Base-by-base conservation (phyloP, 1,140 invertebrate genomes). In the Brachionus sp. region DNA sequence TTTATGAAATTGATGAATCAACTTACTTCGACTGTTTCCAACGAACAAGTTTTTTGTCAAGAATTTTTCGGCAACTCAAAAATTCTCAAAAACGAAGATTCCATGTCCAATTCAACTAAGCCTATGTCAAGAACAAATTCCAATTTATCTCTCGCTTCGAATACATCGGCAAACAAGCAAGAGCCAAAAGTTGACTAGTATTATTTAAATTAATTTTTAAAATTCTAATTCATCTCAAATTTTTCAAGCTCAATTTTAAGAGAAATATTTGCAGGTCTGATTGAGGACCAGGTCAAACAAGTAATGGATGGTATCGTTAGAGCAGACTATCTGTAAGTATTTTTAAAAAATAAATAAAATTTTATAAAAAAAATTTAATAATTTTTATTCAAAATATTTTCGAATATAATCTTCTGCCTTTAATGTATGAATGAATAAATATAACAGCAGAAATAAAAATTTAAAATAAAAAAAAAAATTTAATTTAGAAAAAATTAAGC, bases 1-100 rank as follows among this genome's bases (percentile, higher is more conserved):
- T 89, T 95, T 53, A 93, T 95, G 86, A 91, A 92, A 87, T 92
- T 96, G 19, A 89, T 98, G 7, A 93, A 92, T 62, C 93, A 96
- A 86, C 90, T 98, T 68, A 95, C 97, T 87, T 94, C 94, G 29
- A 92, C 96, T 84, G 97, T 96, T 88, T 90, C 97, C 46, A 93
- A 93, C 23, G 97, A 99, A 88, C 96, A 98, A 90, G 93, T 95
- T 84, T 98, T 98, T 90, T 98, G 95, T 88, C 92, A 95, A 10
- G 91, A 92, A 39, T 98, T 98, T 90, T 96, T 98, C 85, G 90
- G 98, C 62, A 93, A 95, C 10, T 84, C 86, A 10, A 85, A 82
- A 19, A 70, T 84, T 39, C 85, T 83, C 75, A 77, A 82, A 12
- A 90, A 86, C 86, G 87, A 87, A n/a, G 9, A 68, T 19, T 19